Conservation (phyloP, 1,140 invertebrate species). For the Brachionus rubens region DNA sequence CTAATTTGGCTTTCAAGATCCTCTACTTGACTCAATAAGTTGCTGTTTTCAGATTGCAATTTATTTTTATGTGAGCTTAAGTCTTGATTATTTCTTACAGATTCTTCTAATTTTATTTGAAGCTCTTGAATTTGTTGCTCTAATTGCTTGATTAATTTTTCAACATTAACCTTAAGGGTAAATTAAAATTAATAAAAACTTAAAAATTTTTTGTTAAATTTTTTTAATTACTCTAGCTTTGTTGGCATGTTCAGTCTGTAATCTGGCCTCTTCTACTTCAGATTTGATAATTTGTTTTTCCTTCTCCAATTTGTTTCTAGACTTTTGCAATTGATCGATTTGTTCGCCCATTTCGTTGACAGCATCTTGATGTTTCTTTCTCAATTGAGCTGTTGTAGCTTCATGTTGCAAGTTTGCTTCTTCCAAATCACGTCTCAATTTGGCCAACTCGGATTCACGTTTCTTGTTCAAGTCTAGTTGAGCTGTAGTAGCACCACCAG, state of each 20-base stretch:
- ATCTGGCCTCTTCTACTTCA: slow-evolving; percentile 88
- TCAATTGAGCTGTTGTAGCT: slow-evolving; percentile 82
- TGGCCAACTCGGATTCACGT: slow-evolving; percentile 93
- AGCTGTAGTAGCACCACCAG: slow-evolving; percentile 94
- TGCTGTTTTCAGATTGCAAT: slow-evolving; percentile 30
- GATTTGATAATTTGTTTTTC: slow-evolving; percentile 67
- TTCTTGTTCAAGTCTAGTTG: slow-evolving; percentile 99
- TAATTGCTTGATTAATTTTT: slow-evolving; percentile 92
- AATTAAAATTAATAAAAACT: too few species aligned
- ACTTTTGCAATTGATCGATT: slow-evolving; percentile 97
- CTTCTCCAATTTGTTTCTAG: slow-evolving; percentile 72
- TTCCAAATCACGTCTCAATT: slow-evolving; percentile 93
- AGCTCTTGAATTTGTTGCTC: slow-evolving; percentile 90
- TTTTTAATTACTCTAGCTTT: too few species aligned
- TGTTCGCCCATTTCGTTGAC: slow-evolving; percentile 94
- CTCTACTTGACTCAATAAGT: slow-evolving; percentile 13
- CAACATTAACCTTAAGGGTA: slow-evolving; percentile 86
- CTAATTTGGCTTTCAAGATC: slow-evolving; percentile 44
- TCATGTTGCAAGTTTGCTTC: slow-evolving; percentile 98
- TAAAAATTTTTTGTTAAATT: too few species aligned
- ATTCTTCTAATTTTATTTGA: slow-evolving; percentile 67
- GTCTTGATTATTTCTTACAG: neutral
- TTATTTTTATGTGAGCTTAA: slow-evolving; percentile 25
- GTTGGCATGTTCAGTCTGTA: slow-evolving; percentile 76
- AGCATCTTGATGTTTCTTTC: slow-evolving; percentile 99